Conservation (phyloP, 1,140 invertebrate genomes). For the Tetramorium simillimum region DNA sequence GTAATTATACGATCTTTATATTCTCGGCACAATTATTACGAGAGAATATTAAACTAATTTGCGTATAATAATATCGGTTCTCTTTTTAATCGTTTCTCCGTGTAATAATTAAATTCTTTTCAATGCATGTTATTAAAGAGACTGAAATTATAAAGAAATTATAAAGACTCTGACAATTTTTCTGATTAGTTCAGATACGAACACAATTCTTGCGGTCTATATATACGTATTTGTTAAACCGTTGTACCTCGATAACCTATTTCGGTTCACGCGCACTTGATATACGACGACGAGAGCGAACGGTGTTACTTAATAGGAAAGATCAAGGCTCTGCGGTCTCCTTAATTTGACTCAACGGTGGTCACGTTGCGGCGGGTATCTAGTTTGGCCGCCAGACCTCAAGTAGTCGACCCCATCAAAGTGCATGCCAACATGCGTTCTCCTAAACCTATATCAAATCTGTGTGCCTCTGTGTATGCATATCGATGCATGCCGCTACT, state of each 20-base stretch:
- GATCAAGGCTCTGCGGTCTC: conserved; percentile 49
- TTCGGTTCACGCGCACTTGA: not conserved
- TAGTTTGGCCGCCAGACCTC: conserved; percentile 27
- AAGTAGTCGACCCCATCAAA: conserved; percentile 49
- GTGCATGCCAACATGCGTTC: conserved; percentile 16
- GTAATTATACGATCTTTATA: conserved; percentile 11
- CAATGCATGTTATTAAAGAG: not conserved
- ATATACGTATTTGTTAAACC: not conserved
- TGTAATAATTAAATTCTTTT: not conserved
- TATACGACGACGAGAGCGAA: not conserved
- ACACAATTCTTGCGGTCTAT: not conserved
- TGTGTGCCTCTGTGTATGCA: not conserved
- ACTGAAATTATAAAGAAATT: not conserved
- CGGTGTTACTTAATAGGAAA: conserved; percentile 26
- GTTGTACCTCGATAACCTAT: not conserved
- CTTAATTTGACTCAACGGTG: conserved; percentile 46
- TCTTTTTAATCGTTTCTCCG: not conserved
- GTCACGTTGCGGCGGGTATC: conserved; percentile 41
- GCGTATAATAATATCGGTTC: not conserved
- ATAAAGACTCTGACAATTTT: not conserved
- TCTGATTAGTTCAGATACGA: not conserved
- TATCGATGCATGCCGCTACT: not conserved
- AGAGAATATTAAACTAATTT: conserved; percentile 24
- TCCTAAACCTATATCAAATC: not conserved
- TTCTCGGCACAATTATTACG: not conserved